A percentile compares a stretch with the other conserved stretches of the same genome.
Conservation (phyloP, 2,797 vertebrate species). For the Pantherophis vulpinus region DNA sequence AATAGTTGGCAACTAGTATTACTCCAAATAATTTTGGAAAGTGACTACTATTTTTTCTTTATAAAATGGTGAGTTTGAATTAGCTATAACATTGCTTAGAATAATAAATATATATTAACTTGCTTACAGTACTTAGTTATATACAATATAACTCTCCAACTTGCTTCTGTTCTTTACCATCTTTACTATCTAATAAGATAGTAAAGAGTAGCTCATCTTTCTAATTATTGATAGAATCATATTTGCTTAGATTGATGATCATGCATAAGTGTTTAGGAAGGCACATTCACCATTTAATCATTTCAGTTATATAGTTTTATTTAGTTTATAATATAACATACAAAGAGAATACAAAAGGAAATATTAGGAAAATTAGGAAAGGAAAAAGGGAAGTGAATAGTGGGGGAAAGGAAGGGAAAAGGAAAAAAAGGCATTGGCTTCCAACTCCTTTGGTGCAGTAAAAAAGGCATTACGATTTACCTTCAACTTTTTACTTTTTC, state of each 20-base stretch:
- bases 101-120: neutral
- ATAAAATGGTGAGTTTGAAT: neutral
- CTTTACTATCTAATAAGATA: neutral
- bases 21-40: neutral
- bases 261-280: neutral
- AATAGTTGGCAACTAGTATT: neutral
- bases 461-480: too few species aligned
- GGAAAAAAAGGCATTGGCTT: too few species aligned
- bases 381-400: too few species aligned
- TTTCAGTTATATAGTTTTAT: neutral
- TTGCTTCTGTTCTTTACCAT: neutral
- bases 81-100: neutral
- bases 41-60: neutral
- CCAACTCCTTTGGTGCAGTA: too few species aligned
- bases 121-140: neutral
- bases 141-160: neutral
- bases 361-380: too few species aligned
- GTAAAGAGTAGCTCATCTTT: neutral
- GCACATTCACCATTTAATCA: neutral
- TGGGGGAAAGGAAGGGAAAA: too few species aligned
- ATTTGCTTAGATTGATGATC: neutral
- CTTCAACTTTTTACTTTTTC: too few species aligned
- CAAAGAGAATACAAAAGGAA: too few species aligned
- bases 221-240: neutral
- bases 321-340: too few species aligned